Evolutionary conservation across 35 echinoderm and acorn worm genomes (phyloP).

Genomic region (Apostichopus japonicus): DNA sequence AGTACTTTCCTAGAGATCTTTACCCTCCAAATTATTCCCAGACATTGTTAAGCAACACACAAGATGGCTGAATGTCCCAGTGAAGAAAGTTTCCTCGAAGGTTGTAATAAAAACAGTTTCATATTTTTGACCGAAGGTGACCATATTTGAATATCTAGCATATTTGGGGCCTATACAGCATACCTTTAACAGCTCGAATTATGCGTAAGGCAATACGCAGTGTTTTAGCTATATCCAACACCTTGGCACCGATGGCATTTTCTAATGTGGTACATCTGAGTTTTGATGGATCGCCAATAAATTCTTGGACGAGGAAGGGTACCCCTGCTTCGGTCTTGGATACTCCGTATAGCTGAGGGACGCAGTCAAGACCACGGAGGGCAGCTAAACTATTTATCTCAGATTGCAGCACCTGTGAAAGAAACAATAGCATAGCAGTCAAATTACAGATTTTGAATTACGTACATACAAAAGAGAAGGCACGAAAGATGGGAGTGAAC

Average conservation of each 20-base stretch:
- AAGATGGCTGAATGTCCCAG: too few relatives aligned
- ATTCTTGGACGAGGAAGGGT: conserved; percentile 26
- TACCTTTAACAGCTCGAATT: neutral
- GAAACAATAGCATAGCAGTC: neutral
- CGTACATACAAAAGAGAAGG: too few relatives aligned
- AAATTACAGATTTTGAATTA: neutral
- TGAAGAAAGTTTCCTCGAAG: too few relatives aligned
- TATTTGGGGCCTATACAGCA: too few relatives aligned
- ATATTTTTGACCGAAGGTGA: too few relatives aligned
- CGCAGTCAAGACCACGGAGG: neutral
- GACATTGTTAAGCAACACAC: too few relatives aligned
- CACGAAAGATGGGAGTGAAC: too few relatives aligned
- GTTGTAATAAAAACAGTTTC: too few relatives aligned
- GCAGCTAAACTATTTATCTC: neutral
- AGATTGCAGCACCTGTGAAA: neutral
- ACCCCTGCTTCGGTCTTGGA: neutral
- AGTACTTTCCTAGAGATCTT: too few relatives aligned
- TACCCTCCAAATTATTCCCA: too few relatives aligned
- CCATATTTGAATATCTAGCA: too few relatives aligned
- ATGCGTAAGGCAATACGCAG: neutral
- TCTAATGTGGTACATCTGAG: neutral
- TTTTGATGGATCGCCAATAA: neutral
- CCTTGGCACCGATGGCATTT: neutral
- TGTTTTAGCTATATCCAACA: neutral
- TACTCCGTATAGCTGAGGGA: neutral